Evolutionary conservation across 2,888 invertebrate genomes (phyloP).

Genomic region (Campoplex nolae): DNA sequence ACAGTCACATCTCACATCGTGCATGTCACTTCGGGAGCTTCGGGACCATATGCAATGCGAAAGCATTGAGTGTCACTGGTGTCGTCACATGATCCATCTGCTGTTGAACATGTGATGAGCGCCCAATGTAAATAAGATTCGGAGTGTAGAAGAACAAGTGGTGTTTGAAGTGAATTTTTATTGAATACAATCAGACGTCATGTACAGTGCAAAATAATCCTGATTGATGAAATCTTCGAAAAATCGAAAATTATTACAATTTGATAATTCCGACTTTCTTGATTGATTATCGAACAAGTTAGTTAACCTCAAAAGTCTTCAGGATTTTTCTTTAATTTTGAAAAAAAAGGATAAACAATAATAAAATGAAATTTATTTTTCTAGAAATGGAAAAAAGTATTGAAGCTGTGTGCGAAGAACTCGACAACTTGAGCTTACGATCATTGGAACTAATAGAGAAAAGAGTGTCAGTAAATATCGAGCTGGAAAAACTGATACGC

Average conservation of each 20-base stretch:
- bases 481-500: constrained; percentile 89
- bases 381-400: constrained; percentile 75
- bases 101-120: no score
- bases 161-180: not conserved
- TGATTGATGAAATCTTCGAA: not conserved
- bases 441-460: constrained; percentile 91
- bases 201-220: not conserved
- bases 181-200: not conserved
- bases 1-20: constrained; percentile 24
- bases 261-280: not conserved
- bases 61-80: no score
- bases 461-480: constrained; percentile 88
- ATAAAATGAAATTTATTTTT: constrained; percentile 14
- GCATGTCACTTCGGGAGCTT: no score
- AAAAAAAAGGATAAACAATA: not conserved
- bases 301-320: constrained; percentile 51
- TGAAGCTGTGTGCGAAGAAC: constrained; percentile 86
- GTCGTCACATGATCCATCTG: no score
- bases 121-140: constrained; percentile 25
- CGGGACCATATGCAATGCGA: no score
- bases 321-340: not conserved
- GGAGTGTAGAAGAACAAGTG: constrained; percentile 15
- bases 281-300: constrained; percentile 7
- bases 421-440: constrained; percentile 90
- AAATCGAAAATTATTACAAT: not conserved